phyloP scores from a whole-genome alignment of 2,797 vertebrate genomes.

The Otus scops region DNA sequence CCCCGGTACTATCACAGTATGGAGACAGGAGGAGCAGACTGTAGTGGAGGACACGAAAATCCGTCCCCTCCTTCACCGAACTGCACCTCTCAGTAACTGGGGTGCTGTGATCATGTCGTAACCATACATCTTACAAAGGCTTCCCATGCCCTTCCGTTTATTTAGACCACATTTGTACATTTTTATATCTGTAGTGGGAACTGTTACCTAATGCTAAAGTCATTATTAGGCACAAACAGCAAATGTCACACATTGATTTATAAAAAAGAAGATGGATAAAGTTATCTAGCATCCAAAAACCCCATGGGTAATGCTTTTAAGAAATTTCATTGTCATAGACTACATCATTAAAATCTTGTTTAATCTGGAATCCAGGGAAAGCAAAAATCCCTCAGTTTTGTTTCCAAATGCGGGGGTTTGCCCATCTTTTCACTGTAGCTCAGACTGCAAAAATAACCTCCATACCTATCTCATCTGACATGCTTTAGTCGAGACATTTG shows the following conservation, averaged over 20 bases:
- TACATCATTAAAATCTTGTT: conserved; percentile 53
- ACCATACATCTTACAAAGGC: background rate
- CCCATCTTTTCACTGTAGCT: background rate
- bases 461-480: background rate
- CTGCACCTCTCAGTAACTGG: background rate
- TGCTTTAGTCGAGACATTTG: background rate
- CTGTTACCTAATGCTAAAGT: background rate
- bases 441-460: background rate
- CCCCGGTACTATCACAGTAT: fast-evolving
- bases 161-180: background rate
- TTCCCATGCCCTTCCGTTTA: background rate
- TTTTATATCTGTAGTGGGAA: background rate
- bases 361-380: background rate
- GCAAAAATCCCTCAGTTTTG: background rate
- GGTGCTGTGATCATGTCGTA: fast-evolving
- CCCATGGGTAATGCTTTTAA: background rate
- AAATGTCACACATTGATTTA: background rate
- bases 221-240: background rate
- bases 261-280: background rate
- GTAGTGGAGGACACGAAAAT: background rate
- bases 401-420: background rate
- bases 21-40: background rate
- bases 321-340: conserved; percentile 21
- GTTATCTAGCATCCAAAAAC: background rate
- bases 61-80: background rate